phyloP scores from a whole-genome alignment of 2,888 invertebrate genomes.

The Apoderus coryli region DNA sequence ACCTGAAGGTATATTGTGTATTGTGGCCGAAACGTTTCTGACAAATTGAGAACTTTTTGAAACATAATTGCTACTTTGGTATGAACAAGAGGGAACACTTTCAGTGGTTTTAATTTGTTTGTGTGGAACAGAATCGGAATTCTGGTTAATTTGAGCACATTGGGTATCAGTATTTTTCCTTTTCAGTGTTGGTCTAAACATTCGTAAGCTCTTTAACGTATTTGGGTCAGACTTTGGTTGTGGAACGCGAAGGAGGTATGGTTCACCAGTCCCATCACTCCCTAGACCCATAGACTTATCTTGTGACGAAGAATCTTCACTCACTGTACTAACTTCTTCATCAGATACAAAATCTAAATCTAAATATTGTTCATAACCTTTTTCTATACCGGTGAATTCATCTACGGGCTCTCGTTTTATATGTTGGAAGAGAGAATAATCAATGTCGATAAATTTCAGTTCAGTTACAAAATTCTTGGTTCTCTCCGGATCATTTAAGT shows the following conservation, averaged over 20 bases:
- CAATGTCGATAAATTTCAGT: slow-evolving; percentile 59
- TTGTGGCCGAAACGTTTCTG: too few species aligned
- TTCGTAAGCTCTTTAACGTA: slow-evolving; percentile 37
- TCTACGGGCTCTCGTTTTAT: slow-evolving; percentile 42
- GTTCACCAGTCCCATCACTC: slow-evolving; percentile 31
- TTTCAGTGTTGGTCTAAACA: slow-evolving; percentile 35
- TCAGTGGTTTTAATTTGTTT: too few species aligned
- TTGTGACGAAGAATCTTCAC: slow-evolving; percentile 35
- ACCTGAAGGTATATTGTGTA: too few species aligned
- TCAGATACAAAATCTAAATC: slow-evolving; percentile 23
- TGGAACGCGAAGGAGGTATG: slow-evolving; percentile 17
- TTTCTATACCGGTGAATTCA: slow-evolving; percentile 26
- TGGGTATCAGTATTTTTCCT: slow-evolving; percentile 14
- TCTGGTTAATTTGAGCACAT: too few species aligned
- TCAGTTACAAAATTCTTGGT: slow-evolving; percentile 53
- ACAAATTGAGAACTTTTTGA: too few species aligned
- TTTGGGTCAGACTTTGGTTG: slow-evolving; percentile 33
- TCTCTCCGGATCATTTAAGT: slow-evolving; percentile 40
- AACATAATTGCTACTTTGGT: too few species aligned
- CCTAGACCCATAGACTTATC: slow-evolving; percentile 35
- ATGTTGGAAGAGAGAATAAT: slow-evolving; percentile 44
- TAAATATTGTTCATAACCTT: slow-evolving; percentile 26
- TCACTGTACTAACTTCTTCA: slow-evolving; percentile 20
- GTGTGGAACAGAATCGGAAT: too few species aligned
- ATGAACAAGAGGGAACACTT: too few species aligned